Base-by-base conservation (phyloP, 2,888 invertebrate genomes). In the Sesamia inferens region DNA sequence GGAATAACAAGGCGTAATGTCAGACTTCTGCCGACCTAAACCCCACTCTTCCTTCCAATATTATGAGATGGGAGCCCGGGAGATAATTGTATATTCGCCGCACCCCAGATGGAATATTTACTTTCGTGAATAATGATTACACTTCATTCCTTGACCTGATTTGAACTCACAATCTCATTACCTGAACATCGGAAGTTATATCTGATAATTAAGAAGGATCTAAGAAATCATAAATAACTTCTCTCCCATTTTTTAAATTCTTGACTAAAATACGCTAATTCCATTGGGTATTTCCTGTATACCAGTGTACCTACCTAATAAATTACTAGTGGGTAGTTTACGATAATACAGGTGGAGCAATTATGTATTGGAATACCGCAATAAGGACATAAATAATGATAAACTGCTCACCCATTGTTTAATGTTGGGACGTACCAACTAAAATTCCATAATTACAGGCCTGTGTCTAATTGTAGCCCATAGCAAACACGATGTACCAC, bases 351-450 rank as follows among this genome's bases (percentile, higher is more conserved):
- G 59, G 74, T 57, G 59, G 51, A 82, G 68, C 80, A 77, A 80
- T 80, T 77, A 80, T 80, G 83, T 81, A 78, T 66, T 69, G 62
- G 65, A 58, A 42, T 64, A 74, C 82, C 82, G 67, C 78, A 71
- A 71, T n/a, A 59, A 74, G 71, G 71, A 69, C 74, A 81, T 81
- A 78, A 74, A 78, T 78, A 81, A 81, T 81, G 78, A 77, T 70
- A 76, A 68, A 80, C 67, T 73, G 77, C 64, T 71, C 64, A 77
- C 71, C 61, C 74, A 83, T 83, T 75, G 61, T 69, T 68, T 78
- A 58, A 44, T 78, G 55, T 78, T 62, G 31, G 31, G 68, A 39
- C 8, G 42, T 42, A 59, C n/a, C 1, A n/a, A 54, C 61, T 63
- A 24, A 66, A 78, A 73, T 73, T 68, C 68, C 31, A 14, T 62